phyloP scores from a whole-genome alignment of 1,140 invertebrate species.

The Hylaeus volcanicus region DNA sequence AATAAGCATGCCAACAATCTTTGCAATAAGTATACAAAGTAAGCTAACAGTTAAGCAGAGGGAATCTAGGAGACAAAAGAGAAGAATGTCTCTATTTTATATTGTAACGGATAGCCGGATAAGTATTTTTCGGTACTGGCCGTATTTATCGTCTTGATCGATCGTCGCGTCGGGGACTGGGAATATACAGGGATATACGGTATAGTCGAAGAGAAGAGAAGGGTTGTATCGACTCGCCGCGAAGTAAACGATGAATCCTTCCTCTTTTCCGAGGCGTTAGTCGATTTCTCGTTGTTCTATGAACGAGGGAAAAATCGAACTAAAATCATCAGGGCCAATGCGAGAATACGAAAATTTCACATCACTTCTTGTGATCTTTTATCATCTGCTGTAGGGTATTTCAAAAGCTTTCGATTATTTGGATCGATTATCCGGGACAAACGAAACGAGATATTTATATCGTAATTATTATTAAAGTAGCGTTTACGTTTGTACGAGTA shows the following conservation, averaged over 20 bases:
- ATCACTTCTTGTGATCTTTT: not conserved
- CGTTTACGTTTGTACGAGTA: conserved; percentile 23
- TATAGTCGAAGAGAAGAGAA: not conserved
- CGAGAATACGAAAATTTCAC: not conserved
- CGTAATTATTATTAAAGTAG: conserved; percentile 17
- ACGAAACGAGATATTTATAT: not conserved
- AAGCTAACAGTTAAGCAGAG: conserved; percentile 1
- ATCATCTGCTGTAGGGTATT: not conserved
- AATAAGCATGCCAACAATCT: conserved; percentile 57
- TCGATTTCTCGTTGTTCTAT: not conserved
- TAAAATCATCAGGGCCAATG: too few species aligned
- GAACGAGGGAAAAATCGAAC: not conserved
- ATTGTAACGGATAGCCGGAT: conserved; percentile 29
- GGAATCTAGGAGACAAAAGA: conserved; percentile 5
- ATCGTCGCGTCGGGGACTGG: not conserved
- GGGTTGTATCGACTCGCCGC: not conserved
- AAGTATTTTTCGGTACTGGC: conserved; percentile 31
- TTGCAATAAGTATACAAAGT: conserved; percentile 47
- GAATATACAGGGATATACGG: not conserved
- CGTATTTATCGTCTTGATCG: conserved; percentile 24
- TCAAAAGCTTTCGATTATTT: conserved; percentile 6
- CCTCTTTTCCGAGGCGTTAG: not conserved
- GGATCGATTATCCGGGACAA: not conserved
- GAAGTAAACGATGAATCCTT: not conserved
- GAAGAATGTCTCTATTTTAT: conserved; percentile 38